Conservation (phyloP, 2,888 invertebrate genomes). For the Spilosoma lubricipeda region DNA sequence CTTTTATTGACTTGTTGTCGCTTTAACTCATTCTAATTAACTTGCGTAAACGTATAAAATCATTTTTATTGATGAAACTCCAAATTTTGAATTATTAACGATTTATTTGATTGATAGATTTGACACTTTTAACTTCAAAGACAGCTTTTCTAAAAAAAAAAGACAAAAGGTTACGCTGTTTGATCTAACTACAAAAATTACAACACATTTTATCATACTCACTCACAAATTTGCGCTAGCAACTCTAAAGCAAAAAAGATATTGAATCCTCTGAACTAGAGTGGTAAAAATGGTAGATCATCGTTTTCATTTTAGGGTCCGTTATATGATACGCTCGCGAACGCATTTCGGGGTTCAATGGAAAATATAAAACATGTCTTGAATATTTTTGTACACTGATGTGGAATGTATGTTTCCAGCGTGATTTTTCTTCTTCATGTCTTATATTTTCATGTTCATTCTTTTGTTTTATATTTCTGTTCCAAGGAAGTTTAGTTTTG, state of each 20-base stretch:
- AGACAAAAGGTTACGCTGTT: background rate
- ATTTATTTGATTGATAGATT: background rate
- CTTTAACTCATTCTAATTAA: background rate
- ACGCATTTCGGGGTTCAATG: slow-evolving; percentile 23
- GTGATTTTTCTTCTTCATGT: background rate
- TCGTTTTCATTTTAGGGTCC: slow-evolving; percentile 43
- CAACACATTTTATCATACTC: background rate
- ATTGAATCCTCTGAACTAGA: slow-evolving; percentile 32
- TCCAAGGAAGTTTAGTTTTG: no score
- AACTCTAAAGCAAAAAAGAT: background rate
- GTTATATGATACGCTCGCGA: slow-evolving; percentile 12
- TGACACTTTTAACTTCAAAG: no score
- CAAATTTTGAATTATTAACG: background rate
- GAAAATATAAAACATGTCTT: background rate
- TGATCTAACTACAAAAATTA: background rate
- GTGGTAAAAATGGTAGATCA: slow-evolving; percentile 38
- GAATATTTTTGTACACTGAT: background rate
- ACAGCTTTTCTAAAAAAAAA: background rate
- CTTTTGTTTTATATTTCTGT: no score
- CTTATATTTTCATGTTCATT: no score
- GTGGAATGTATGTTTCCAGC: background rate
- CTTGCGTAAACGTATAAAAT: background rate
- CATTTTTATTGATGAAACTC: background rate
- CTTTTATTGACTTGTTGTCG: background rate
- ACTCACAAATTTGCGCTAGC: background rate